Percentiles rank a stretch among this genome's conserved stretches.
Evolutionary conservation across 2,888 invertebrate species (phyloP).

Genomic region (Muscina levida): DNA sequence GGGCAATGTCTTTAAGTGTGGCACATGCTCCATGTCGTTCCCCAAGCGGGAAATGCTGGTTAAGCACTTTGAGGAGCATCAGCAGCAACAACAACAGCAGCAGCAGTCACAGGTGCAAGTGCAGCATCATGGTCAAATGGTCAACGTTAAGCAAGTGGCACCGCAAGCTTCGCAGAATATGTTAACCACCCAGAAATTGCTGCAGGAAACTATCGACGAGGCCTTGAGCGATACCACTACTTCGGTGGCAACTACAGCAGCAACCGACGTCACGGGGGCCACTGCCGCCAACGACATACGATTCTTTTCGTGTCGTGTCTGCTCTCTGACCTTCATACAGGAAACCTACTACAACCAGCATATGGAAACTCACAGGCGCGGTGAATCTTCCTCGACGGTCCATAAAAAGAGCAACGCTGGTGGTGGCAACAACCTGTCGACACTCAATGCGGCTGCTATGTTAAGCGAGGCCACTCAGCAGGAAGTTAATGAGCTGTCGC

Average conservation of each 20-base stretch:
- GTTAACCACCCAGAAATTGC: constrained; percentile 78
- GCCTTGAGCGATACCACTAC: constrained; percentile 77
- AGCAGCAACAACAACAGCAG: constrained; percentile 70
- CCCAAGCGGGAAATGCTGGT: constrained; percentile 78
- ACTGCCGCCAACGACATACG: constrained; percentile 77
- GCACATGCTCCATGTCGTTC: constrained; percentile 79
- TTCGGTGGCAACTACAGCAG: constrained; percentile 68
- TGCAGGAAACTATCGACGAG: constrained; percentile 80
- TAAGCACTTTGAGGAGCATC: constrained; percentile 80
- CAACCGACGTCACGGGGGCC: constrained; percentile 73
- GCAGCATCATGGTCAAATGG: constrained; percentile 69
- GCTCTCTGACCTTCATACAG: constrained; percentile 80
- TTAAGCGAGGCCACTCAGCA: constrained; percentile 71
- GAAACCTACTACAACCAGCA: constrained; percentile 80
- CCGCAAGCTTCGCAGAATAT: constrained; percentile 64
- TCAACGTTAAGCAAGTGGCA: constrained; percentile 48
- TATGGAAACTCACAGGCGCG: constrained; percentile 79
- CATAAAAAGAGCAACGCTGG: constrained; percentile 61
- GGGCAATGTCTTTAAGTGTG: constrained; percentile 79
- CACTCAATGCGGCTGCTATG: constrained; percentile 73
- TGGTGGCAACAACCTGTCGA: constrained; percentile 60
- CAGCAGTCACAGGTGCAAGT: constrained; percentile 69
- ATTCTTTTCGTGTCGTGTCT: constrained; percentile 80
- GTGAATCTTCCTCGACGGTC: constrained; percentile 62
- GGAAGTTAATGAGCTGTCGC: constrained; percentile 63